These are phyloP conservation scores for Gymnobelideus leadbeateri DNA, from an alignment of 2,113 vertebrate species.

Conservation along the genomic window DNA sequence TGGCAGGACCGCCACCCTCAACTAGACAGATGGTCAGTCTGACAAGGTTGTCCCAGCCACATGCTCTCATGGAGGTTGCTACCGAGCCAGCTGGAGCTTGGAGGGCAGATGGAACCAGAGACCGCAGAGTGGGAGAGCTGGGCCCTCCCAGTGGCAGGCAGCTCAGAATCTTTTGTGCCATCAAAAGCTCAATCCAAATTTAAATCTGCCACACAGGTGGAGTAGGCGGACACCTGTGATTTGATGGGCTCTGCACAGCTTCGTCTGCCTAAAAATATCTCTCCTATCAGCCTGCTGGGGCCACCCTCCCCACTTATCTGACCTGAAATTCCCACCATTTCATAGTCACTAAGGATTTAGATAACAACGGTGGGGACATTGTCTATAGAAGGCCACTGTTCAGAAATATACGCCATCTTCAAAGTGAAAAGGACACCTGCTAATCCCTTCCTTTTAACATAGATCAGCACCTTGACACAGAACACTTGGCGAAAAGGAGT, in stretches of 20 bases:
- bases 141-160: constrained; percentile 35
- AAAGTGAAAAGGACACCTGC: constrained; percentile 49
- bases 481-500: constrained; percentile 35
- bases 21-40: constrained; percentile 30
- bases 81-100: constrained; percentile 45
- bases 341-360: constrained; percentile 49
- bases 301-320: constrained; percentile 59
- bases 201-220: constrained; percentile 70
- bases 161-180: constrained; percentile 63
- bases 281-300: constrained; percentile 58
- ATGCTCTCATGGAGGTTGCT: constrained; percentile 35
- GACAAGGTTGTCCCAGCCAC: neutral
- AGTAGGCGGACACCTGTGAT: constrained; percentile 67
- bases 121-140: neutral
- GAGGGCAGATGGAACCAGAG: neutral
- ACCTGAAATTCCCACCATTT: constrained; percentile 35
- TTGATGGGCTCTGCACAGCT: constrained; percentile 71
- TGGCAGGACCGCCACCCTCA: neutral
- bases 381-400: constrained; percentile 65
- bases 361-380: constrained; percentile 50
- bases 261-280: constrained; percentile 76
- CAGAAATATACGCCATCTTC: constrained; percentile 42
- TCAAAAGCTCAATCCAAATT: constrained; percentile 65
- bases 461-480: constrained; percentile 49
- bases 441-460: constrained; percentile 61